phyloP scores from a whole-genome alignment of 2,113 vertebrate genomes.

The Ochotona princeps region DNA sequence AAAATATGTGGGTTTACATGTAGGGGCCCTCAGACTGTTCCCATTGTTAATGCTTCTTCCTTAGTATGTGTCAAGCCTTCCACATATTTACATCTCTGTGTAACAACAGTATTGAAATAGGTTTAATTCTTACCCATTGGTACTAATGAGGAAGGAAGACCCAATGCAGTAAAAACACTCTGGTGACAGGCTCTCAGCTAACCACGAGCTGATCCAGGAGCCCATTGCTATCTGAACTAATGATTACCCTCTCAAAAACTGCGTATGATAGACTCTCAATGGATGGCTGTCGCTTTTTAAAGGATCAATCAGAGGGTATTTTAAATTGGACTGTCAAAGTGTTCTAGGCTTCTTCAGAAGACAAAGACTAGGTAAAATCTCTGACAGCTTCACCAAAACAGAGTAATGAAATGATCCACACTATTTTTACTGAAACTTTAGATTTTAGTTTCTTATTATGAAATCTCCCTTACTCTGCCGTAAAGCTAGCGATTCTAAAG shows the following conservation, averaged over 20 bases:
- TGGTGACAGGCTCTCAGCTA: neutral
- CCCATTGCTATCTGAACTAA: neutral
- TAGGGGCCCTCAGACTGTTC: neutral
- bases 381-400: conserved; percentile 10
- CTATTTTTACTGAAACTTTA: neutral
- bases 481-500: neutral
- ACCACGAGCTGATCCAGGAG: neutral
- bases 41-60: neutral
- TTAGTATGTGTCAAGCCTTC: neutral
- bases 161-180: neutral
- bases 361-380: neutral
- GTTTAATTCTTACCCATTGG: neutral
- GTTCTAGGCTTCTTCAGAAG: conserved; percentile 34
- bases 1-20: neutral
- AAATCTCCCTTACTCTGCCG: neutral
- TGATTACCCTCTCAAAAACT: neutral
- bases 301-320: conserved; percentile 7
- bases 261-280: neutral
- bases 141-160: neutral
- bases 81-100: conserved; percentile 33
- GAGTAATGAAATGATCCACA: neutral
- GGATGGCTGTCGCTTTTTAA: neutral
- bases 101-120: neutral
- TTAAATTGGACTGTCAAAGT: conserved; percentile 47
- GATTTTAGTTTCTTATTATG: conserved; percentile 3